These are phyloP conservation scores for Drosophila pseudotalamancana DNA, from an alignment of 2,888 invertebrate genomes.

Conservation along the genomic window DNA sequence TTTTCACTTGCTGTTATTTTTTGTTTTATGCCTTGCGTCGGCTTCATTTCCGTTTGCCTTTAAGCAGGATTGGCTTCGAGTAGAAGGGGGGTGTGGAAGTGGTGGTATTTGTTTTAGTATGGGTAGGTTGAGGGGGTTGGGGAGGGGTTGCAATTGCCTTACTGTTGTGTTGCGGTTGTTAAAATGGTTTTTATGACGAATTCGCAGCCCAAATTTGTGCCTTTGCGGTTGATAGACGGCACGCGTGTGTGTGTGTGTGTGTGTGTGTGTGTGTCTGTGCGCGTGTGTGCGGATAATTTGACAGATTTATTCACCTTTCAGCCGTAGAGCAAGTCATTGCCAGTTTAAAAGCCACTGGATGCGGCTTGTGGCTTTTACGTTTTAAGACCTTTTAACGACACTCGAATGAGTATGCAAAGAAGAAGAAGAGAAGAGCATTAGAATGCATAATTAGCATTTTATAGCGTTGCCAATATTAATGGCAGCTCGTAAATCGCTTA, in stretches of 20 bases:
- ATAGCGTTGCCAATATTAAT: conserved; percentile 25
- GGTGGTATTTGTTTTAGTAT: too few relatives aligned
- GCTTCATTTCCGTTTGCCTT: conserved; percentile 63
- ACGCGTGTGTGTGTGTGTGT: not conserved
- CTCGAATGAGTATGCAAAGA: conserved; percentile 5
- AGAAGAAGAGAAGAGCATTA: not conserved
- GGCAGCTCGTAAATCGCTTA: conserved; percentile 9
- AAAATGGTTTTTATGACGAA: conserved; percentile 77
- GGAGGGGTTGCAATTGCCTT: conserved; percentile 49
- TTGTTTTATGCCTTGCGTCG: conserved; percentile 57
- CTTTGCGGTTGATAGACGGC: conserved; percentile 37
- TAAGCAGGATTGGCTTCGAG: not conserved
- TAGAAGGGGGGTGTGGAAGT: not conserved
- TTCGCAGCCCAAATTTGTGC: conserved; percentile 38
- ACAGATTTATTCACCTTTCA: conserved; percentile 48
- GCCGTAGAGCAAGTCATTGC: conserved; percentile 17
- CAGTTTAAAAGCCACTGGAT: conserved; percentile 19
- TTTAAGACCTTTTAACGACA: conserved; percentile 32
- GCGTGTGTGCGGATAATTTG: conserved; percentile 57
- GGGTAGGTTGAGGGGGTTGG: not conserved
- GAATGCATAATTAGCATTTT: conserved; percentile 26
- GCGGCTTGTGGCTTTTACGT: not conserved
- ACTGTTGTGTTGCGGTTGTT: conserved; percentile 67
- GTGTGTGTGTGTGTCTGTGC: conserved; percentile 5
- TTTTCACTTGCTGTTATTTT: conserved; percentile 8